Percentiles rank a stretch among this genome's conserved stretches.
Evolutionary conservation across 2,888 invertebrate species (phyloP).

Genomic region (Oxytorus armatus): DNA sequence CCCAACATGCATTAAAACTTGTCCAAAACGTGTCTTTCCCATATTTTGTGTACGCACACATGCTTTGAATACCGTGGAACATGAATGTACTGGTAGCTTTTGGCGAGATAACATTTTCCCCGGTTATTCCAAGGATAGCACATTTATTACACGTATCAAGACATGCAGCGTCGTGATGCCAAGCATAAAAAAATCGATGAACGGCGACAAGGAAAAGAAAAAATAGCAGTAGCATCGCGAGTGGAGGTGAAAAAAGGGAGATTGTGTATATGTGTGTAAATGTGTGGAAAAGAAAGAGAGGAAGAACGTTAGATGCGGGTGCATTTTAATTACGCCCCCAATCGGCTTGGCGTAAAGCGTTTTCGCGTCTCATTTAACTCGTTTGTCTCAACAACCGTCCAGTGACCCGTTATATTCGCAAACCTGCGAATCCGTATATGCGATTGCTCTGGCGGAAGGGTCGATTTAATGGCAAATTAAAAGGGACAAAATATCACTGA

Average conservation of each 20-base stretch:
- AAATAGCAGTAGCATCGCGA: not conserved
- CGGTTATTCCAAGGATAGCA: not conserved
- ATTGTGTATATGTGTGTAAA: not conserved
- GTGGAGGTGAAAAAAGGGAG: not conserved
- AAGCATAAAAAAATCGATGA: no score
- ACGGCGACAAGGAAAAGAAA: constrained; percentile 9
- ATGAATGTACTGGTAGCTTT: not conserved
- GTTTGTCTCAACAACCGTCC: constrained; percentile 69
- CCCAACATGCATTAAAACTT: no score
- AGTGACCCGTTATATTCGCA: constrained; percentile 67
- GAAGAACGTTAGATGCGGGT: constrained; percentile 45
- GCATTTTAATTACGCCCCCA: constrained; percentile 71
- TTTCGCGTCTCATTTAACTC: constrained; percentile 74
- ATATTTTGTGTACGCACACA: not conserved
- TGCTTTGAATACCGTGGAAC: not conserved
- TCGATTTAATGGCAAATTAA: constrained; percentile 12
- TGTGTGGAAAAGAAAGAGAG: constrained; percentile 1
- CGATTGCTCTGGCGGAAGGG: constrained; percentile 7
- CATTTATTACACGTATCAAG: constrained; percentile 4
- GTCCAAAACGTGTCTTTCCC: no score
- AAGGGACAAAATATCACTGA: constrained; percentile 37
- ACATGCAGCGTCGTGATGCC: constrained; percentile 20
- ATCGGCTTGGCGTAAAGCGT: constrained; percentile 70
- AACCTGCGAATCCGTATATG: constrained; percentile 28
- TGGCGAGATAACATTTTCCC: not conserved